Evolutionary conservation across 2,797 vertebrate genomes (phyloP).

Genomic region (Simalia tracyae): DNA sequence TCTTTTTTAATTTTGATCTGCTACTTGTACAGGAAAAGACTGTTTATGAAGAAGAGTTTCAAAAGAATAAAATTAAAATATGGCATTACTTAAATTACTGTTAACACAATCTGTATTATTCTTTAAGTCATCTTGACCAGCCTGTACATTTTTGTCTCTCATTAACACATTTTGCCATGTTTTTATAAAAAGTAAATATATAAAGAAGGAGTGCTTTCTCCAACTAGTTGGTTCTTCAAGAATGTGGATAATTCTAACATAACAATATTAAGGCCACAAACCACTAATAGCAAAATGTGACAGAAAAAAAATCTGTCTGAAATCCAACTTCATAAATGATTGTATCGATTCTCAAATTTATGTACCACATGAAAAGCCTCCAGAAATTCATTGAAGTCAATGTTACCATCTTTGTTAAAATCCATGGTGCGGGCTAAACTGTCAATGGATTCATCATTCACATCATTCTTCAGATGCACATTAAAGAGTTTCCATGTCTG

Average conservation of each 20-base stretch:
- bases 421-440: slow-evolving; percentile 89
- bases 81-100: slow-evolving; percentile 12
- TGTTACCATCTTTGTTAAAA: slow-evolving; percentile 94
- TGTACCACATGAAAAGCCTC: slow-evolving; percentile 94
- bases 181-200: neutral
- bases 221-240: neutral
- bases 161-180: neutral
- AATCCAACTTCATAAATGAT: slow-evolving; percentile 36
- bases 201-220: slow-evolving; percentile 34
- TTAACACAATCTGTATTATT: neutral
- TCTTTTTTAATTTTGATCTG: neutral
- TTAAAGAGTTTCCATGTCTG: slow-evolving; percentile 92
- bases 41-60: neutral
- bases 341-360: slow-evolving; percentile 81
- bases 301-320: neutral
- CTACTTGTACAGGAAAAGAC: neutral
- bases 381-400: slow-evolving; percentile 96
- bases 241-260: neutral
- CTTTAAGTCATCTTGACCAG: neutral
- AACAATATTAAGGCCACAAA: fast-evolving
- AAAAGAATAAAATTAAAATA: neutral
- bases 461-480: slow-evolving; percentile 80
- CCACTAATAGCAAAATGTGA: neutral
- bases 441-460: slow-evolving; percentile 80
- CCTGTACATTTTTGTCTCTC: neutral